Evolutionary conservation across 2,888 invertebrate species (phyloP).

Genomic region (Malacosoma neustria): DNA sequence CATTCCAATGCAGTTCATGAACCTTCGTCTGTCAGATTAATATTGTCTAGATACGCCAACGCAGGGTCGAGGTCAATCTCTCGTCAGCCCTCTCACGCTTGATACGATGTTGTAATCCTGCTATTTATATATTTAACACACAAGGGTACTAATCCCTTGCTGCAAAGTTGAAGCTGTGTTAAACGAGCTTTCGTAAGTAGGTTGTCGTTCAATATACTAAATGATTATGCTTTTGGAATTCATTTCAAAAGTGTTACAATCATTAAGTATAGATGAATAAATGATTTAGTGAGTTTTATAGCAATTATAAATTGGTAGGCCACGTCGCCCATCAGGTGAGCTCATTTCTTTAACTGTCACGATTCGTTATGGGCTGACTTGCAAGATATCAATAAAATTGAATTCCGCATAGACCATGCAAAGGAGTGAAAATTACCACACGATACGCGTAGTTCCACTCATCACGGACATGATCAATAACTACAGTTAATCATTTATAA

Average conservation of each 20-base stretch:
- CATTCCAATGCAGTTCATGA: conserved; percentile 66
- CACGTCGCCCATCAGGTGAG: conserved; percentile 22
- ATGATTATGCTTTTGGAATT: background rate
- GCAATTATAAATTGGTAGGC: background rate
- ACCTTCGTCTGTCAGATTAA: conserved; percentile 48
- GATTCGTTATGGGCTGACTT: conserved; percentile 38
- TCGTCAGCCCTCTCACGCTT: conserved; percentile 35
- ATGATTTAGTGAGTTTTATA: background rate
- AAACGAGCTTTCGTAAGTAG: background rate
- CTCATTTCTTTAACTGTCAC: conserved; percentile 34
- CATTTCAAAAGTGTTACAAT: background rate
- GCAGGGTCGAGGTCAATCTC: conserved; percentile 40
- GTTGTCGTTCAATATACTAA: background rate
- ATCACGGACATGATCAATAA: conserved; percentile 32
- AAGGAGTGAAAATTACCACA: background rate
- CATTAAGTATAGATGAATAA: background rate
- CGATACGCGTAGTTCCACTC: background rate
- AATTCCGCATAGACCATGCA: conserved; percentile 29
- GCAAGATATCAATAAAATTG: conserved; percentile 39
- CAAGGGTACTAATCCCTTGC: background rate
- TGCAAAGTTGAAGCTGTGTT: background rate
- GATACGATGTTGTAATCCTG: conserved; percentile 29
- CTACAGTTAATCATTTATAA: conserved; percentile 40
- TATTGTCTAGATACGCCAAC: conserved; percentile 50
- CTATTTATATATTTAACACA: conserved; percentile 16